phyloP scores from a whole-genome alignment of 1,140 invertebrate species.

The Latrodectus geometricus region DNA sequence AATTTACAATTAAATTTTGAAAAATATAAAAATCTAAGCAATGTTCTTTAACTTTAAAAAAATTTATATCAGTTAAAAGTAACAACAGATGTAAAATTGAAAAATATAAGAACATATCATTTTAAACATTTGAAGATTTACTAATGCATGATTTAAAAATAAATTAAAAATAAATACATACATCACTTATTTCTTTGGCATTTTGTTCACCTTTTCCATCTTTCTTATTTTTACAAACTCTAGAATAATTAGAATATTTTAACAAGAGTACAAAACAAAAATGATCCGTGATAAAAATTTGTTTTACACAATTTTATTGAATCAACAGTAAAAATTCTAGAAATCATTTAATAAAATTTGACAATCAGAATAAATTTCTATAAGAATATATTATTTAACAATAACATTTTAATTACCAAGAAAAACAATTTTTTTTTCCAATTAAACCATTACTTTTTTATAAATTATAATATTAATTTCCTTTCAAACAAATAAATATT shows the following conservation, averaged over 20 bases:
- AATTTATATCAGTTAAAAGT: too few relatives aligned
- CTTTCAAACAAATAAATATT: background rate
- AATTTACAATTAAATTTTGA: too few relatives aligned
- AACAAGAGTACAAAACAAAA: too few relatives aligned
- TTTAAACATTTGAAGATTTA: background rate
- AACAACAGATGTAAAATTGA: too few relatives aligned
- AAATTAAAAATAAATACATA: slow-evolving; percentile 64
- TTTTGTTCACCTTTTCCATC: slow-evolving; percentile 86
- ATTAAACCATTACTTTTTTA: background rate
- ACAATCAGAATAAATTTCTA: too few relatives aligned
- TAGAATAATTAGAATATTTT: slow-evolving; percentile 2
- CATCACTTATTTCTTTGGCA: slow-evolving; percentile 90
- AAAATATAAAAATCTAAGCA: too few relatives aligned
- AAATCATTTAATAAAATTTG: background rate
- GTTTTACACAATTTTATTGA: too few relatives aligned
- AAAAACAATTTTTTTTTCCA: too few relatives aligned
- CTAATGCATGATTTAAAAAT: background rate
- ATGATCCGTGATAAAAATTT: too few relatives aligned
- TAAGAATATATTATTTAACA: too few relatives aligned
- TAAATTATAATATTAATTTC: background rate
- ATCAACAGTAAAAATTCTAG: background rate
- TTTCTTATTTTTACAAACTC: slow-evolving; percentile 82
- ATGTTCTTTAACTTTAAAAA: too few relatives aligned
- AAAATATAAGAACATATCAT: background rate
- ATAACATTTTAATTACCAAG: too few relatives aligned